These are phyloP conservation scores for Pogonognathellus flavescens DNA, from an alignment of 1,140 invertebrate species.

Conservation along the genomic window DNA sequence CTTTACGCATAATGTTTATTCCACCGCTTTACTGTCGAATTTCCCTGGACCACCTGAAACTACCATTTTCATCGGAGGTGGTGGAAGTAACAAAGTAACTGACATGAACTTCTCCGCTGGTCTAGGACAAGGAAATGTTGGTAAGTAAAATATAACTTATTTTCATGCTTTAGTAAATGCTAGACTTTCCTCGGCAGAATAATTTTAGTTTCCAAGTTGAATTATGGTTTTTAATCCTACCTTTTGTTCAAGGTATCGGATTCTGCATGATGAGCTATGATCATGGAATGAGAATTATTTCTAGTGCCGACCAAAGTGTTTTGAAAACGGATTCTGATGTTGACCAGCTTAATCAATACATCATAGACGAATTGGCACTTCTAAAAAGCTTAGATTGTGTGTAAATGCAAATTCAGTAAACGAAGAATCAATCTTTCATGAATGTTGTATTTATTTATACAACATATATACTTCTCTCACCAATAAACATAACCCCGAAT, in stretches of 20 bases:
- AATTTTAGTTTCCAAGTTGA: slow-evolving; percentile 17
- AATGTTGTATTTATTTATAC: too few species aligned
- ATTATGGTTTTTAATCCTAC: background rate
- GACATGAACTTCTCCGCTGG: slow-evolving; percentile 61
- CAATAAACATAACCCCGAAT: too few species aligned
- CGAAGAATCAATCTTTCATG: too few species aligned
- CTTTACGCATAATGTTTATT: slow-evolving; percentile 47
- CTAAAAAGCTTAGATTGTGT: slow-evolving; percentile 6
- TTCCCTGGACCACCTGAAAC: slow-evolving; percentile 55
- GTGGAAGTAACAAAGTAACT: slow-evolving; percentile 25
- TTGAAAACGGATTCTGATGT: slow-evolving; percentile 35
- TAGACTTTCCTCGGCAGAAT: too few species aligned
- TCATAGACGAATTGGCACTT: slow-evolving; percentile 52
- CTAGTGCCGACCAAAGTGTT: slow-evolving; percentile 54
- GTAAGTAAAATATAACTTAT: slow-evolving; percentile 10
- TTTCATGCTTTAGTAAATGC: too few species aligned
- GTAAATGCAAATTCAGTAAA: too few species aligned
- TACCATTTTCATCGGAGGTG: slow-evolving; percentile 45
- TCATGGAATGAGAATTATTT: slow-evolving; percentile 56
- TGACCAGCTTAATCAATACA: slow-evolving; percentile 56
- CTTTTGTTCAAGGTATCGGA: slow-evolving; percentile 56
- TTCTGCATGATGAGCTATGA: slow-evolving; percentile 60
- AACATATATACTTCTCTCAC: too few species aligned
- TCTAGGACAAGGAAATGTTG: slow-evolving; percentile 61
- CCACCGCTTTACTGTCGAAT: slow-evolving; percentile 53